phyloP scores from a whole-genome alignment of 2,113 vertebrate genomes.

The Potamarius usumacintae region DNA sequence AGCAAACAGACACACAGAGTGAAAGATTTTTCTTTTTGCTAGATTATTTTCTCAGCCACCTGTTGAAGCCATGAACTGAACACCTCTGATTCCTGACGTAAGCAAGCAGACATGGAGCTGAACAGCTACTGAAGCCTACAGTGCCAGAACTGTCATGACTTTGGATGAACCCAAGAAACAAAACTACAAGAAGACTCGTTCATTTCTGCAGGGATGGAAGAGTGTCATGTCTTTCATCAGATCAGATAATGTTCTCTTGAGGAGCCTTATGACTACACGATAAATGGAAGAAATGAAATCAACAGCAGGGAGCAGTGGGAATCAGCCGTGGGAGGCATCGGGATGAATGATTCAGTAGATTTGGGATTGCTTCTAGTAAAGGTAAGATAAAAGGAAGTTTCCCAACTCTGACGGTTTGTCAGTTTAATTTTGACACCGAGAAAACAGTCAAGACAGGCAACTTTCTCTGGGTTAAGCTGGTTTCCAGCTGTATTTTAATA shows the following conservation, averaged over 20 bases:
- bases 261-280: slow-evolving; percentile 10
- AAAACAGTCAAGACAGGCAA: background rate
- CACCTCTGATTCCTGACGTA: slow-evolving; percentile 36
- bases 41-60: slow-evolving; percentile 25
- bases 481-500: background rate
- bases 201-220: slow-evolving; percentile 18
- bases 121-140: background rate
- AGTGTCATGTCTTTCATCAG: slow-evolving; percentile 13
- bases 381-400: slow-evolving; percentile 12
- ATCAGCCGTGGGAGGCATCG: background rate
- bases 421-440: background rate
- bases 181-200: slow-evolving; percentile 14
- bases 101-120: slow-evolving; percentile 14
- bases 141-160: background rate
- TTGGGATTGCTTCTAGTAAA: background rate
- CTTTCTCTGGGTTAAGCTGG: background rate
- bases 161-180: slow-evolving; percentile 7
- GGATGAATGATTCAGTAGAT: slow-evolving; percentile 27
- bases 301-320: background rate
- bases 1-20: background rate
- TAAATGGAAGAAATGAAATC: slow-evolving; percentile 28
- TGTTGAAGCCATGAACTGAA: slow-evolving; percentile 20
- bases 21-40: slow-evolving; percentile 11
- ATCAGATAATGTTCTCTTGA: slow-evolving; percentile 14
- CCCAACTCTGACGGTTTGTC: slow-evolving; percentile 15